Base-by-base conservation (phyloP, 2,113 vertebrate species). In the Morone saxatilis region DNA sequence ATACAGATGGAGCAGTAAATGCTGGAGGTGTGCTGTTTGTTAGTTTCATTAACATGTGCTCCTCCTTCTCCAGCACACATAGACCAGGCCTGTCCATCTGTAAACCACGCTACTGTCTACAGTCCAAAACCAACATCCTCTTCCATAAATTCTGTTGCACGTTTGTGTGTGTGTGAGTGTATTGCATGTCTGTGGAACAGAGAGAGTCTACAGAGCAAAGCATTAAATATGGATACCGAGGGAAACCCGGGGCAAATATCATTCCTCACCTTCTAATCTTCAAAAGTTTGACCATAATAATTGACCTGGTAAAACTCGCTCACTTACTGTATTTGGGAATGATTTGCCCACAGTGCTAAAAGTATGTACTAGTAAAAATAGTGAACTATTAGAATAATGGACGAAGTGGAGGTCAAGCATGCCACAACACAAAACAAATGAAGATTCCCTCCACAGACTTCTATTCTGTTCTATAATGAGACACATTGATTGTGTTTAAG, bases 121-220 rank as follows among this genome's bases (percentile, higher is more conserved):
- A 14, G 31, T 83, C 92, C 90, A 95, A 93, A 87, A 86, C 53
- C 66, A 93, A 47, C 88, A 90, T 81, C 76, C 80, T 71, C 59
- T 31, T 56, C 47, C 61, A 76, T 76, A 67, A 50, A 70, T 68
- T 69, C 59, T 56, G 41, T 43, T 65, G 62, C 4, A 17, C 1
- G 31, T 71, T 38, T 75, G 43, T 74, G 40, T 63, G 78, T 17
- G 6, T 67, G 65, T 65, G 48, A 54, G 47, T 80, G 62, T 48
- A 48, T 68, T 47, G 9, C 22, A 40, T 47, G 14, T 59, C 5
- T 66, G 22, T n/a, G 48, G 25, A 62, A 1, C 40, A 13, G 56
- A 63, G 50, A 57, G 45, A 61, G 17, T 62, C n/a, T 53, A 75
- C 7, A 48, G 36, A 76, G 50, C 43, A 59, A 63, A 48, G 50